phyloP scores from a whole-genome alignment of 2,113 vertebrate genomes.

The Peromyscus polionotus region DNA sequence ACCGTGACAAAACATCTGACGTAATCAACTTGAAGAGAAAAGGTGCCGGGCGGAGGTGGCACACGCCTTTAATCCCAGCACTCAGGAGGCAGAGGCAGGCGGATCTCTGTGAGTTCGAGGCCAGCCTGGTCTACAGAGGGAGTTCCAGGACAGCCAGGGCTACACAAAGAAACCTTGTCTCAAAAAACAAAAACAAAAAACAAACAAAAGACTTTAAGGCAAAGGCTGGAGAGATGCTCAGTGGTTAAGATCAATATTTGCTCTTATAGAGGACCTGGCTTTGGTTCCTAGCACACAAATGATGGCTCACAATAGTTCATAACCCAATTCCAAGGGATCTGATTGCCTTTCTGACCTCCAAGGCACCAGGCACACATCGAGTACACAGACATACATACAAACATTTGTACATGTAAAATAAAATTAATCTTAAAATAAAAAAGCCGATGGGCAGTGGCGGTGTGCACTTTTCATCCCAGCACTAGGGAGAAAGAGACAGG shows the following conservation, averaged over 20 bases:
- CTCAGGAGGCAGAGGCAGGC: not conserved
- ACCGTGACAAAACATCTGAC: not conserved
- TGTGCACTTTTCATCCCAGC: not conserved
- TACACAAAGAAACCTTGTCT: not conserved
- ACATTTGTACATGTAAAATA: not conserved
- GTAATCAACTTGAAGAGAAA: not conserved
- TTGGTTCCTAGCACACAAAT: not conserved
- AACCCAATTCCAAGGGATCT: not conserved
- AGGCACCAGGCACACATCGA: not conserved
- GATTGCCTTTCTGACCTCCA: too few relatives aligned
- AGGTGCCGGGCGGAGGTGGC: rapidly evolving
- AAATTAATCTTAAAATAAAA: not conserved
- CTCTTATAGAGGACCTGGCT: not conserved
- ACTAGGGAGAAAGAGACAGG: not conserved
- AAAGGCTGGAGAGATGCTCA: not conserved
- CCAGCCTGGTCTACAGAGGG: not conserved
- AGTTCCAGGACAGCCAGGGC: not conserved
- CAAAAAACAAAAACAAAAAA: not conserved
- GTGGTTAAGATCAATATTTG: not conserved
- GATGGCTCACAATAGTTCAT: not conserved
- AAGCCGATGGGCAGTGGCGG: not conserved
- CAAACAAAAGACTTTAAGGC: not conserved
- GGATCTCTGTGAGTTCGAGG: not conserved
- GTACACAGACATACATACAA: not conserved
- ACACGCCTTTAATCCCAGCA: not conserved